Conservation (phyloP, 2,113 vertebrate species). For the Tauraco erythrolophus region DNA sequence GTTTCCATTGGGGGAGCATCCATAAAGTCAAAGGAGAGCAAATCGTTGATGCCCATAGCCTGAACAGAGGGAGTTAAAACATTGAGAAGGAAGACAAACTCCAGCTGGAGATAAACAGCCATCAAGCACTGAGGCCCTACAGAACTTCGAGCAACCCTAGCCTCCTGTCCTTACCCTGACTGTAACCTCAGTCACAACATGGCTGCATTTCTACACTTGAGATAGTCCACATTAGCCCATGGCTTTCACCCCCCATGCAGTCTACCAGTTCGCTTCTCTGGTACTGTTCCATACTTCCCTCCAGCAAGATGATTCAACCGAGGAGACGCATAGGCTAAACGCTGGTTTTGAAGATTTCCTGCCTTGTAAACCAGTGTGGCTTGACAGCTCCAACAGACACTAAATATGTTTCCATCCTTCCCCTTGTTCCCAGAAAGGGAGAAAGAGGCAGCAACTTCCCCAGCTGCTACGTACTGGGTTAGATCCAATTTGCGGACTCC, state of each 20-base stretch:
- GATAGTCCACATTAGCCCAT: not conserved
- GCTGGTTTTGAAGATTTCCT: not conserved
- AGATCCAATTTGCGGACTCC: not conserved
- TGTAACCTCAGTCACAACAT: accelerated
- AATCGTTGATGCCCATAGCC: slow-evolving; percentile 99
- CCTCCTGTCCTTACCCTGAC: not conserved
- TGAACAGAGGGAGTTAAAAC: slow-evolving; percentile 36
- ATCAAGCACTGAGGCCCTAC: not conserved
- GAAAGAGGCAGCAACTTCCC: not conserved
- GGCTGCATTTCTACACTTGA: not conserved
- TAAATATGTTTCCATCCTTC: not conserved
- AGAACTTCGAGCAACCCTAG: not conserved
- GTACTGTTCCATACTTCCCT: not conserved
- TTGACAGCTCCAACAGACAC: not conserved
- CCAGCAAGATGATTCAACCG: not conserved
- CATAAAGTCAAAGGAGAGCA: slow-evolving; percentile 99
- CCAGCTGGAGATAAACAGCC: accelerated
- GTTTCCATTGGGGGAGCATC: slow-evolving; percentile 99
- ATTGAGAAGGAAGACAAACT: not conserved
- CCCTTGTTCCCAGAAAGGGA: not conserved
- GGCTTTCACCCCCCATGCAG: not conserved
- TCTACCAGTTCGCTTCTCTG: not conserved
- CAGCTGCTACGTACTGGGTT: not conserved
- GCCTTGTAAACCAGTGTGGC: not conserved
- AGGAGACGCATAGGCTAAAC: not conserved